Evolutionary conservation across 2,888 invertebrate genomes (phyloP).

Genomic region (Pediacus dermestoides): DNA sequence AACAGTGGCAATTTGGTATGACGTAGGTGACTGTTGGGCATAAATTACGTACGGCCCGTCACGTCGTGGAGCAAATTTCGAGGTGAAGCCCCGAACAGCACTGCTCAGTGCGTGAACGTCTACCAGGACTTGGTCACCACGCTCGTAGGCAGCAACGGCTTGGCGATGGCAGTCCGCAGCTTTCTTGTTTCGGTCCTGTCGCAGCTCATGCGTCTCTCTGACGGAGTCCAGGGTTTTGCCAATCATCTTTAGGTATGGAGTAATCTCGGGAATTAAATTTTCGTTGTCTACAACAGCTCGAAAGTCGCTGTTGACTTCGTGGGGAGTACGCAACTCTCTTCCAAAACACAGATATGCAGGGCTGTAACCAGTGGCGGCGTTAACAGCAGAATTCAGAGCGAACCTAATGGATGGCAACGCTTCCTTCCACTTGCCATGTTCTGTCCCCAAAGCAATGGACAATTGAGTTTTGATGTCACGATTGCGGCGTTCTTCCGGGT

Average conservation of each 20-base stretch:
- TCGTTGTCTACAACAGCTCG: no score
- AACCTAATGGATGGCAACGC: conserved; percentile 32
- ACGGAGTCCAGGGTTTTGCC: background rate
- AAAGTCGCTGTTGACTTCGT: no score
- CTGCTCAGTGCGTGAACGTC: conserved; percentile 6
- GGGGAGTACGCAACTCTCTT: conserved; percentile 13
- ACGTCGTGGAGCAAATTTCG: no score
- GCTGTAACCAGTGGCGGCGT: conserved; percentile 23
- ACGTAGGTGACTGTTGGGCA: no score
- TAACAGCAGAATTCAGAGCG: conserved; percentile 39
- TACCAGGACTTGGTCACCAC: conserved; percentile 6
- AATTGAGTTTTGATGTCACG: conserved; percentile 39
- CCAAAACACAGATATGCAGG: conserved; percentile 34
- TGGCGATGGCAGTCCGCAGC: background rate
- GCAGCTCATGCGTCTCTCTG: background rate
- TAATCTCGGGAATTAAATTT: no score
- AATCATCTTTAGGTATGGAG: no score
- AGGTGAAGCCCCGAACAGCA: background rate
- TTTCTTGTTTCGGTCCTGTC: conserved; percentile 1
- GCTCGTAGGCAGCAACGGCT: background rate
- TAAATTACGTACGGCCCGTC: no score
- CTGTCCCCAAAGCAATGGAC: conserved; percentile 30
- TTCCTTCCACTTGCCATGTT: conserved; percentile 33
- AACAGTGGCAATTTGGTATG: no score
- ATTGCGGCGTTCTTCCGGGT: conserved; percentile 25